Evolutionary conservation across 2,113 vertebrate genomes (phyloP).

Genomic region (Zapornia atra): DNA sequence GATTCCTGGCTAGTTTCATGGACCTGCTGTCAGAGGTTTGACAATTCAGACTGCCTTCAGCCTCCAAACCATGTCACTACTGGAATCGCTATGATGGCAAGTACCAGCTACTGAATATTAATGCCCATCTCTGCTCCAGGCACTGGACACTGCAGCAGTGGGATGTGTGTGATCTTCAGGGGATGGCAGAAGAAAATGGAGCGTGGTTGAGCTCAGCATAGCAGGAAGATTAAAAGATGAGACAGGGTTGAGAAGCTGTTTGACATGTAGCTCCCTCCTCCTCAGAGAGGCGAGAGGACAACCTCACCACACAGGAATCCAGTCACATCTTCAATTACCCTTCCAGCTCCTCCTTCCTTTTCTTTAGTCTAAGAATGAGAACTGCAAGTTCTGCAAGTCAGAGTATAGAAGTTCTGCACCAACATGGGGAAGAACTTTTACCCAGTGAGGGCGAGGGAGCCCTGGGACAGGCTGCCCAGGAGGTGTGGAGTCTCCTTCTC

Average conservation of each 20-base stretch:
- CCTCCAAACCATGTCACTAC: constrained; percentile 1
- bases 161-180: neutral
- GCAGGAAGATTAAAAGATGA: constrained; percentile 11
- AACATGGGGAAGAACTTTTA: too few species aligned
- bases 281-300: neutral
- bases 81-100: constrained; percentile 12
- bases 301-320: neutral
- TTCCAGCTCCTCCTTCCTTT: neutral
- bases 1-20: neutral
- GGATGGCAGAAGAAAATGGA: neutral
- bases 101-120: neutral
- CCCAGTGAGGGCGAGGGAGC: too few species aligned
- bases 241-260: neutral
- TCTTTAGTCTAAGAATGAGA: neutral
- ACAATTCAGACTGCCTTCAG: neutral
- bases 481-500: too few species aligned
- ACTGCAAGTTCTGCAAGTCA: too few species aligned
- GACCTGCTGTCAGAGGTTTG: constrained; percentile 63
- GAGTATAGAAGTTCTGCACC: too few species aligned
- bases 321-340: neutral
- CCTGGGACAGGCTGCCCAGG: too few species aligned
- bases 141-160: neutral
- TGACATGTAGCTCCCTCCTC: neutral
- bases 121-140: constrained; percentile 26
- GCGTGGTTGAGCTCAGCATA: neutral